Evolutionary conservation across 2,888 invertebrate genomes (phyloP), one percentile per base, ranked within the genome.

Genomic region (Cartodere bifasciata): DNA sequence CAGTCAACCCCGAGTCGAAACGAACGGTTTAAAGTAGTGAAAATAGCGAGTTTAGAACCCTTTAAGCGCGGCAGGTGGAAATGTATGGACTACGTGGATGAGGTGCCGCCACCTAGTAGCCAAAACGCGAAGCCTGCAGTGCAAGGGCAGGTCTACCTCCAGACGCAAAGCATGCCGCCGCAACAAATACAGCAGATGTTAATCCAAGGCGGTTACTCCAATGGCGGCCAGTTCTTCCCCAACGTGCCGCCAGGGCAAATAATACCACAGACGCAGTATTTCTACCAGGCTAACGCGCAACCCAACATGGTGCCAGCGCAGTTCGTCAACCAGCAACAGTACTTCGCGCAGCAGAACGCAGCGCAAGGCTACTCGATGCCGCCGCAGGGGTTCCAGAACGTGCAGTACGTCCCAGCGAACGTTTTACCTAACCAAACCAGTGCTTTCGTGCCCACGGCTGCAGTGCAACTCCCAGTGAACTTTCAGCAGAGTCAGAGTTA

Each of bases 1-100:
- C 69, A 70, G 45, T 62, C 67, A 15, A 65, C 59, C 11, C 60
- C 59, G 4, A 60, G 67, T 40, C 59, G 67, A 38, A 69, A 68
- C 45, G 70, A 71, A 49, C 63, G 80, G 41, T 81, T 81, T 55
- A 77, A 77, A 61, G 79, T 82, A 36, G 81, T 82, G 6, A 82
- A 81, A 63, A 79, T 82, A 41, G 79, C 78, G 47, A 78, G 77
- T 46, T 72, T 76, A 16, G 78, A 80, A 52, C 80, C 81, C 2
- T 80, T 79, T 49, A 72, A 75, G 47, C 62, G 80, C 29, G 82
- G 81, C 22, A 62, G 81, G 43, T 82, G 82, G 82, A 70, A 72
- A 47, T 81, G 81, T 53, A 74, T 77, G 71, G 81, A 82, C 58
- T 82, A 75, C 54, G 64, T 77, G 39, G 79, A 81, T 56, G 74